Conservation (phyloP, 2,797 vertebrate genomes). For the Pogoniulus pusillus region DNA sequence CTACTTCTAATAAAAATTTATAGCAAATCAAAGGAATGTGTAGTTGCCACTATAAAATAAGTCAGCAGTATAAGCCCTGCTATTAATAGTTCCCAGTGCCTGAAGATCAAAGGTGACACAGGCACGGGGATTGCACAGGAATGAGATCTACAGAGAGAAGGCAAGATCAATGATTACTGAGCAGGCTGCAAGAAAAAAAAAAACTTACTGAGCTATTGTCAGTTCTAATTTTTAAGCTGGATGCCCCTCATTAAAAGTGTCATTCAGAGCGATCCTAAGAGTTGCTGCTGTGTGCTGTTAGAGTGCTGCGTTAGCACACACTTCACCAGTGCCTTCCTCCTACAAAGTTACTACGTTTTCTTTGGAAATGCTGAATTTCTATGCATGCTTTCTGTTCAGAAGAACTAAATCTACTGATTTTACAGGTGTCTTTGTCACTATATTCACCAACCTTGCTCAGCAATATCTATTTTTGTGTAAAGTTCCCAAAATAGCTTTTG, state of each 20-base stretch:
- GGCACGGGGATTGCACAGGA: background rate
- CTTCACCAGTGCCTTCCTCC: background rate
- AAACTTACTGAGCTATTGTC: background rate
- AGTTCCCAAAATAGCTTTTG: background rate
- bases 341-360: background rate
- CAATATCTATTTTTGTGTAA: constrained; percentile 3
- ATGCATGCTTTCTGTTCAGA: background rate
- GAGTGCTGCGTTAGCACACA: background rate
- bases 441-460: constrained; percentile 7
- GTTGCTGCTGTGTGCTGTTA: background rate
- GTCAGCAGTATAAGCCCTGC: background rate
- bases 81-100: constrained; percentile 10
- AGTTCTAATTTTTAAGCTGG: constrained; percentile 18
- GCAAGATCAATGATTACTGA: background rate
- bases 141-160: background rate
- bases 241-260: background rate
- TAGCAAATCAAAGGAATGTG: constrained; percentile 40
- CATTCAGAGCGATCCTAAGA: constrained; percentile 11
- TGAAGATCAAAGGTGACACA: background rate
- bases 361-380: background rate
- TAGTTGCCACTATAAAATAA: background rate
- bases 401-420: background rate
- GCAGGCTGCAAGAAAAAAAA: background rate
- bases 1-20: background rate
- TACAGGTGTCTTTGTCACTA: background rate